These are phyloP conservation scores for Pecten maximus DNA, from an alignment of 2,888 invertebrate genomes.

Conservation along the genomic window DNA sequence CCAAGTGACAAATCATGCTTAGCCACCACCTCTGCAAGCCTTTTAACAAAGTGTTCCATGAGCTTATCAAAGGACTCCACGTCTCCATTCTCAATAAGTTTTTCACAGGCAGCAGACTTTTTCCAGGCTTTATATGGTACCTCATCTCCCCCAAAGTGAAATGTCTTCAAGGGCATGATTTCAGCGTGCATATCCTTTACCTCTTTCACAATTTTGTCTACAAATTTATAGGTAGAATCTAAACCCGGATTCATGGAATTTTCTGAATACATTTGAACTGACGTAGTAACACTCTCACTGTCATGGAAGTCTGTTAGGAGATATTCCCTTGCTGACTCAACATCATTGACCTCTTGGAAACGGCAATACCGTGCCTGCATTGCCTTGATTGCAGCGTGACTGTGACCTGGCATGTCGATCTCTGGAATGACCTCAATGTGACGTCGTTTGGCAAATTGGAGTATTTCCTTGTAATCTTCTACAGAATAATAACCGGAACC, in stretches of 20 bases:
- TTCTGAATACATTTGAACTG: conserved; percentile 78
- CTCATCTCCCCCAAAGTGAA: conserved; percentile 80
- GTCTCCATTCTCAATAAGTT: conserved; percentile 61
- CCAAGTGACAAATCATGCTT: conserved; percentile 64
- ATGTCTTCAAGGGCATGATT: conserved; percentile 68
- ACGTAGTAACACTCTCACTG: conserved; percentile 57
- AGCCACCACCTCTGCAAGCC: conserved; percentile 66
- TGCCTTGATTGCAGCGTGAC: conserved; percentile 76
- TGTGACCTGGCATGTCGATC: conserved; percentile 79
- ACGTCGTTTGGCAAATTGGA: conserved; percentile 69
- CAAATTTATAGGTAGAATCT: conserved; percentile 76
- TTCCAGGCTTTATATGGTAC: conserved; percentile 76
- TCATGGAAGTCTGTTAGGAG: conserved; percentile 66
- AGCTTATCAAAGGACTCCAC: conserved; percentile 63
- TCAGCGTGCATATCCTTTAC: conserved; percentile 71
- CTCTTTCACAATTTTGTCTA: conserved; percentile 74
- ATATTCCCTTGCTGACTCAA: conserved; percentile 63
- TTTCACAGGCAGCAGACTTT: conserved; percentile 72
- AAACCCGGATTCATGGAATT: conserved; percentile 80
- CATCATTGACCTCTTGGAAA: conserved; percentile 60
- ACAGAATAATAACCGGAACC: conserved; percentile 75
- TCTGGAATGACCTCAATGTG: conserved; percentile 80
- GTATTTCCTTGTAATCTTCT: conserved; percentile 73
- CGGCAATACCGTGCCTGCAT: conserved; percentile 72
- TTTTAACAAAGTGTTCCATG: conserved; percentile 73